Percentiles rank a stretch among this genome's conserved stretches.
Conservation (phyloP, 2,888 invertebrate genomes). For the Ethmia dodecea region DNA sequence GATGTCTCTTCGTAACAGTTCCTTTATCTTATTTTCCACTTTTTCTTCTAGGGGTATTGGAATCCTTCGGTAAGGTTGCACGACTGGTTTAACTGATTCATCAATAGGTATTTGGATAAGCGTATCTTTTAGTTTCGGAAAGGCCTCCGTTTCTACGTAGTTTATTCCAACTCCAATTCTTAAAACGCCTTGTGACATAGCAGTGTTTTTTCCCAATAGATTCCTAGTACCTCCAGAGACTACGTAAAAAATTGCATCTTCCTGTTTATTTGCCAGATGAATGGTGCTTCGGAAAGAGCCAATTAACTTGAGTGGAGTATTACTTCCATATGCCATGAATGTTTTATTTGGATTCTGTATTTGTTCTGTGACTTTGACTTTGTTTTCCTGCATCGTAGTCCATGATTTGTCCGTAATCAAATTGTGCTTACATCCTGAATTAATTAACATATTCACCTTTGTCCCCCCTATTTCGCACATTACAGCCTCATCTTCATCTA, state of each 20-base stretch:
- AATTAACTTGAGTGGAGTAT: constrained; percentile 15
- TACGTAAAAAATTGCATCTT: constrained; percentile 16
- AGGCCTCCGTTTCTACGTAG: constrained; percentile 11
- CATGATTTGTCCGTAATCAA: constrained; percentile 20
- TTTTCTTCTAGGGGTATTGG: constrained; percentile 19
- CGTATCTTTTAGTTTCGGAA: constrained; percentile 22
- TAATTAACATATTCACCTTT: constrained; percentile 17
- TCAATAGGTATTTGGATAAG: constrained; percentile 19
- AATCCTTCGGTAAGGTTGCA: constrained; percentile 17
- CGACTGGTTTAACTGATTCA: constrained; percentile 12
- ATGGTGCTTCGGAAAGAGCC: constrained; percentile 17
- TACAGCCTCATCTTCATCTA: constrained; percentile 11
- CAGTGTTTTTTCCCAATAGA: constrained; percentile 11
- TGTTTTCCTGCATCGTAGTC: constrained; percentile 13
- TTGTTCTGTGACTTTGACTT: constrained; percentile 6
- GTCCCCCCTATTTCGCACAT: constrained; percentile 18
- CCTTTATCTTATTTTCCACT: constrained; percentile 14
- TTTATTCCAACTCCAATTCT: constrained; percentile 11
- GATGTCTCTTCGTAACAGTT: constrained; percentile 15
- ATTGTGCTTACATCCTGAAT: constrained; percentile 23
- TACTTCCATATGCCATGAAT: constrained; percentile 17
- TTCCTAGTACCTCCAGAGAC: constrained; percentile 10
- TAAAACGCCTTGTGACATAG: constrained; percentile 13
- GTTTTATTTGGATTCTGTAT: constrained; percentile 14
- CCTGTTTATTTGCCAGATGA: constrained; percentile 1